Percentiles rank a stretch among this genome's conserved stretches.
Conservation (phyloP, 2,113 vertebrate genomes). For the Prunella fulvescens region DNA sequence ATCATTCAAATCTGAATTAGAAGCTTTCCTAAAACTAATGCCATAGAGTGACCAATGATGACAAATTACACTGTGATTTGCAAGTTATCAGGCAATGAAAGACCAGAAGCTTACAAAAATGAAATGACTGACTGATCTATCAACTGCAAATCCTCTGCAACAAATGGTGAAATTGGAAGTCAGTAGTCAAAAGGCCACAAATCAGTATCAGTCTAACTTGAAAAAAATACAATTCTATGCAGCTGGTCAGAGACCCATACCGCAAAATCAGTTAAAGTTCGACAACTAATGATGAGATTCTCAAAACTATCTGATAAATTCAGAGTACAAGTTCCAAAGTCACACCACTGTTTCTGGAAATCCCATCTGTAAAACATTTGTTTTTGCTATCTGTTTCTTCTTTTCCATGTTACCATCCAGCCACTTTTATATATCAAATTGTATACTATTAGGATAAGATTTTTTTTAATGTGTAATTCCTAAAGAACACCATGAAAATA, state of each 20-base stretch:
- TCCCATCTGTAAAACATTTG: not conserved
- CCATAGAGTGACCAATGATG: not conserved
- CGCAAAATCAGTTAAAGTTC: not conserved
- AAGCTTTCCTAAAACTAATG: not conserved
- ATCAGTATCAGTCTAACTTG: not conserved
- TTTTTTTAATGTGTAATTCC: not conserved
- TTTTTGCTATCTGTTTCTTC: not conserved
- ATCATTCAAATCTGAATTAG: not conserved
- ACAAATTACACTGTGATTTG: not conserved
- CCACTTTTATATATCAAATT: not conserved
- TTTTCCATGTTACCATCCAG: not conserved
- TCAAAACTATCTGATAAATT: not conserved
- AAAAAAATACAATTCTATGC: not conserved
- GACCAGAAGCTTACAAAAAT: not conserved
- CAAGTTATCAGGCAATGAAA: not conserved
- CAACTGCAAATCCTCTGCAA: not conserved
- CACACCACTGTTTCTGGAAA: not conserved
- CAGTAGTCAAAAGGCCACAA: not conserved
- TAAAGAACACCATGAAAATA: slow-evolving; percentile 21
- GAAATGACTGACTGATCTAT: not conserved
- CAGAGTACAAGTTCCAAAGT: not conserved
- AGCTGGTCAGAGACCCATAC: not conserved
- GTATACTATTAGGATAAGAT: not conserved
- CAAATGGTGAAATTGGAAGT: not conserved
- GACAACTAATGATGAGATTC: not conserved